phyloP scores from a whole-genome alignment of 2,888 invertebrate genomes.

The Palloptera scutellata region DNA sequence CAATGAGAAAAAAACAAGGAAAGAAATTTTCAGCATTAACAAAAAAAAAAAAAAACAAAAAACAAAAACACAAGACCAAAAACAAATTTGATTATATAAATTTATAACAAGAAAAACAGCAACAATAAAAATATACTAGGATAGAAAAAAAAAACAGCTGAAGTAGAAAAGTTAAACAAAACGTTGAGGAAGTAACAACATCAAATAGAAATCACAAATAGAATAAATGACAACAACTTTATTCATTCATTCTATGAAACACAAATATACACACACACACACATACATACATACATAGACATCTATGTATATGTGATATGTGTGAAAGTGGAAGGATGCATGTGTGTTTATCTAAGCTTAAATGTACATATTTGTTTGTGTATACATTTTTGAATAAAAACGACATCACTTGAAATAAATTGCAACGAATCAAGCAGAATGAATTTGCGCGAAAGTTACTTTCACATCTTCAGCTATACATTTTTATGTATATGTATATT shows the following conservation, averaged over 20 bases:
- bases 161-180: not conserved
- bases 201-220: constrained; percentile 26
- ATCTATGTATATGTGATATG: too few relatives aligned
- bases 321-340: too few relatives aligned
- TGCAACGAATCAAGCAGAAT: constrained; percentile 57
- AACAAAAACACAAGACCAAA: not conserved
- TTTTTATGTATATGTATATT: not conserved
- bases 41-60: too few relatives aligned
- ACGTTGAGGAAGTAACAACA: constrained; percentile 19
- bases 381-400: constrained; percentile 39
- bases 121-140: constrained; percentile 22
- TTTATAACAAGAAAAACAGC: constrained; percentile 10
- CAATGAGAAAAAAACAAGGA: not conserved
- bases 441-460: constrained; percentile 37
- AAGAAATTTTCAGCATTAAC: too few relatives aligned
- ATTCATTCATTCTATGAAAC: not conserved
- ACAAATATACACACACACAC: too few relatives aligned
- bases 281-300: too few relatives aligned
- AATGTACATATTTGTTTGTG: not conserved
- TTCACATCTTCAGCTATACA: not conserved
- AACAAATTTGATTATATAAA: constrained; percentile 19
- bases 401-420: constrained; percentile 56
- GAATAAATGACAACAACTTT: constrained; percentile 18
- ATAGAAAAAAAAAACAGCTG: not conserved
- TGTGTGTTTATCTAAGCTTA: too few relatives aligned